Conservation (phyloP, 2,797 vertebrate species). For the Hippoglossus hippoglossus region DNA sequence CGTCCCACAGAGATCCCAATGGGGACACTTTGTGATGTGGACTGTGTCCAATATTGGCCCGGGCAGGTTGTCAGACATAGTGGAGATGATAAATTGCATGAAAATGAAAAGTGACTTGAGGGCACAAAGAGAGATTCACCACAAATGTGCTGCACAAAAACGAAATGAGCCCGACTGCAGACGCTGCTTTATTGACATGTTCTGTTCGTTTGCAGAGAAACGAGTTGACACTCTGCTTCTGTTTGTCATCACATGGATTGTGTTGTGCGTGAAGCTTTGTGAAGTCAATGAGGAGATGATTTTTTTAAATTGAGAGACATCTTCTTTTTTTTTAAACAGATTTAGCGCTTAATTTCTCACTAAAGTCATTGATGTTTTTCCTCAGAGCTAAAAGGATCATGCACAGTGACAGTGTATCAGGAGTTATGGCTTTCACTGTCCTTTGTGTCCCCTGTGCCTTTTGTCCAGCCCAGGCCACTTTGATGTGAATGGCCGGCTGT, state of each 20-base stretch:
- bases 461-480: slow-evolving; percentile 67
- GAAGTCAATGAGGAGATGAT: background rate
- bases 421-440: slow-evolving; percentile 65
- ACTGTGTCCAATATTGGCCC: slow-evolving; percentile 31
- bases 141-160: slow-evolving; percentile 45
- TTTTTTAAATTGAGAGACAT: slow-evolving; percentile 3
- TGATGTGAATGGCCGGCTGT: slow-evolving; percentile 70
- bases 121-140: slow-evolving; percentile 60
- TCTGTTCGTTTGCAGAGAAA: slow-evolving; percentile 31
- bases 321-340: background rate
- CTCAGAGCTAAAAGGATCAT: slow-evolving; percentile 16
- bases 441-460: slow-evolving; percentile 66
- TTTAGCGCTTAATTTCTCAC: slow-evolving; percentile 15
- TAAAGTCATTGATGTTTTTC: slow-evolving; percentile 1
- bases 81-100: slow-evolving; percentile 61
- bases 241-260: slow-evolving; percentile 4
- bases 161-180: slow-evolving; percentile 68
- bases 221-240: slow-evolving; percentile 9
- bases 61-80: slow-evolving; percentile 46
- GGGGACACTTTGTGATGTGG: slow-evolving; percentile 28
- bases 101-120: slow-evolving; percentile 71
- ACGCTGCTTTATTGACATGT: slow-evolving; percentile 54
- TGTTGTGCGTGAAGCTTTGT: background rate
- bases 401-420: slow-evolving; percentile 41
- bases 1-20: slow-evolving; percentile 23